Evolutionary conservation across 1,140 invertebrate species (phyloP), one percentile per base, ranked within the genome.

Genomic region (Eurytemora carolleeae): DNA sequence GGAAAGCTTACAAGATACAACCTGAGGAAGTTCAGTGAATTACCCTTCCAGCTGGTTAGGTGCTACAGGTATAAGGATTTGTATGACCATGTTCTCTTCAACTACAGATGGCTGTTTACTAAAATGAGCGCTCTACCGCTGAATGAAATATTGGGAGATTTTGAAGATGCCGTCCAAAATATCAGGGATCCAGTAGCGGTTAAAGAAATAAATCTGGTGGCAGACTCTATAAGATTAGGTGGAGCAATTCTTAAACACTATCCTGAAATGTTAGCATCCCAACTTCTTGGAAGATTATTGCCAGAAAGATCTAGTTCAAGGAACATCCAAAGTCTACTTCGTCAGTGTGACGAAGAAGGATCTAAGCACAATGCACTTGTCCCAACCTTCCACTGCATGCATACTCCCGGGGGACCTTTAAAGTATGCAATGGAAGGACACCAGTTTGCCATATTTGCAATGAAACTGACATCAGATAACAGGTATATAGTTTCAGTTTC

Each of bases 391-490:
- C 92, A 97, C 72, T 96, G 91, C 69, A 75, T 96, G 57, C 93
- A 97, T 69, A 96, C 93, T 0, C 94, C 94, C 18, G 94, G 94
- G 57, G 94, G 94, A 25, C 94, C 94, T 0, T 75, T 98, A 0
- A 96, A 97, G 82, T 97, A 95, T 70, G 97, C 92, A 0, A 71
- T 98, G 31, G 93, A 98, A 76, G 92, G 91, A 1, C 93, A 98
- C 75, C 89, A 92, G 68, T 98, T 97, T 73, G 93, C 93, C 0
- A 89, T 96, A 0, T 97, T 96, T 73, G 91, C 86, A 15, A 91
- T 97, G 67, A 84, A 82, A 54, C 72, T 96, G 12, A 95, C 90
- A 0, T 84, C 86, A 0, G 91, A 97, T 75, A 86, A 83, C 61
- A 83, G 90, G 54, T 92, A 94, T 72, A 83, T 98, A 53, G 86